Evolutionary conservation across 2,797 vertebrate genomes (phyloP).

Genomic region (Petrocephalus sullivani): DNA sequence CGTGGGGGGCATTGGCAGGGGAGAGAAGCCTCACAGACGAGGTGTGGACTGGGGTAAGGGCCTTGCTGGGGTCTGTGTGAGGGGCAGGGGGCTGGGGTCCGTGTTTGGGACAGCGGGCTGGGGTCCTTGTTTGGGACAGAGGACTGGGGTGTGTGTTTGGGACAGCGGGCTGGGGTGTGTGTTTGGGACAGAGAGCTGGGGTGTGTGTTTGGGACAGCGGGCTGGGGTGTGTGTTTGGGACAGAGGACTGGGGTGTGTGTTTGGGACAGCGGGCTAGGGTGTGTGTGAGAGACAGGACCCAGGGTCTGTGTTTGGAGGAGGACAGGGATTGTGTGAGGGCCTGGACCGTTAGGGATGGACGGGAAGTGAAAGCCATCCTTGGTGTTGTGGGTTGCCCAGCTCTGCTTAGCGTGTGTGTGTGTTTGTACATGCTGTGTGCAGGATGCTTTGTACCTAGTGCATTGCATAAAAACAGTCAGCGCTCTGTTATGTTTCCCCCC

Average conservation of each 20-base stretch:
- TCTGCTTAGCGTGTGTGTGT: neutral
- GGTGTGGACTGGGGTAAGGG: neutral
- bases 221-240: neutral
- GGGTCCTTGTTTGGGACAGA: neutral
- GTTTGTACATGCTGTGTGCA: neutral
- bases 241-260: neutral
- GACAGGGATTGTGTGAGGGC: neutral
- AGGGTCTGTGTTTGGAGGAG: neutral
- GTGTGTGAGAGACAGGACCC: neutral
- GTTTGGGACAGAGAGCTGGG: no score
- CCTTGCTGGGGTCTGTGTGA: neutral
- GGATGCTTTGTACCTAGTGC: neutral
- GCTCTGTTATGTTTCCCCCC: neutral
- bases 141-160: no score
- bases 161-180: neutral
- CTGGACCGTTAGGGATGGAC: neutral
- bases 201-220: no score
- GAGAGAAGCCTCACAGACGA: neutral
- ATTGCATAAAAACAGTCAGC: neutral
- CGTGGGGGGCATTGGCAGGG: neutral
- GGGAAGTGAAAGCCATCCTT: neutral
- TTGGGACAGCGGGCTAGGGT: neutral
- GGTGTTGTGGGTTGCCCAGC: neutral
- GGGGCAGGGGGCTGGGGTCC: neutral
- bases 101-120: neutral